Evolutionary conservation across 2,113 vertebrate genomes (phyloP), one percentile per base, ranked within the genome.

Genomic region (Rhadina sibilatrix): DNA sequence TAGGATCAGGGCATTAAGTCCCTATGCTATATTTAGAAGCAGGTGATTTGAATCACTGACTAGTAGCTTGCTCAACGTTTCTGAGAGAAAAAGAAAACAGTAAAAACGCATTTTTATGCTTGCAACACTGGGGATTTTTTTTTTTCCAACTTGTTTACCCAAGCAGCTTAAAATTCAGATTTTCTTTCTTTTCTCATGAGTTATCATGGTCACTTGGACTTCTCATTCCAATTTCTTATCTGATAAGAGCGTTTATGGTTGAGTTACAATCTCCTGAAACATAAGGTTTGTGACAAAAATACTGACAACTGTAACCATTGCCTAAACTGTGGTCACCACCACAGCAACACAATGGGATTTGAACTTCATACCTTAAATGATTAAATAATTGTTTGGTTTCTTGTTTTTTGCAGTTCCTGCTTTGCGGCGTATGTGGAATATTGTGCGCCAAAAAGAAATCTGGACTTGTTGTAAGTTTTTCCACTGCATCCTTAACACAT

Each of bases 391-490:
- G n/a, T 30, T 61, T 61, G 15, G 1, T 59, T 68, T 70, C 23
- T 40, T 61, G 93, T 78, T 65, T 77, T 76, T 98, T 97, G 23
- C 98, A 99, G 99, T 99, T 99, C 97, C 98, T 99, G 63, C 98
- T 99, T 92, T 99, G 99, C 91, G 99, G 99, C 77, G 97, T 99
- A 95, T 99, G 99, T 92, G 99, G 99, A 97, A 98, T 99, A 96
- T 83, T 99, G 91, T 99, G 99, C 25, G 99, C 99, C 92, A 99
- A 98, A 97, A 99, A 99, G 97, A 99, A 99, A 95, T 99, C 99
- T 33, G 99, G 99, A 97, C 99, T 99, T 90, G 98, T 99, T 38
- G 99, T 99, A 98, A 99, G 99, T 99, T 96, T 92, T 93, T 94
- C 38, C 47, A 59, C 80, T 95, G 52, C 53, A 95, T 93, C 16